A percentile compares a stretch with the other conserved stretches of the same genome.
phyloP scores from a whole-genome alignment of 2,797 vertebrate species.

The Carduelis carduelis region DNA sequence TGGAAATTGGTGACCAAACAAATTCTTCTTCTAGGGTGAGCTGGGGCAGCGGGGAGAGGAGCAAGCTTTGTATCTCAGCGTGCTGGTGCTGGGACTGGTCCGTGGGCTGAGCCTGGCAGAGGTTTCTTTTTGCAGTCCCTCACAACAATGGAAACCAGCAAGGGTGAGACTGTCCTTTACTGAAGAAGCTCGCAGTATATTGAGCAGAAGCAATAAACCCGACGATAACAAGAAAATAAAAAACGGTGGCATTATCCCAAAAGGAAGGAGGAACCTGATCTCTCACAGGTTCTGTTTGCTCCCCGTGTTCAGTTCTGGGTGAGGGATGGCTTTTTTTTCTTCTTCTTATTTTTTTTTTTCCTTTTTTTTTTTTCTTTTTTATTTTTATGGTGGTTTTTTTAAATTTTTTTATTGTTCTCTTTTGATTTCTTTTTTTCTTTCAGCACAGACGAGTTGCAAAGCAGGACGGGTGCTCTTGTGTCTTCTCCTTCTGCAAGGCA shows the following conservation, averaged over 20 bases:
- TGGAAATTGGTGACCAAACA: neutral
- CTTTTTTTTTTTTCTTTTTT: neutral
- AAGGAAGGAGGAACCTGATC: constrained; percentile 62
- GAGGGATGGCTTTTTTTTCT: constrained; percentile 6
- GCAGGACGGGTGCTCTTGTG: constrained; percentile 66
- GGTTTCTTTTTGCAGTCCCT: constrained; percentile 58
- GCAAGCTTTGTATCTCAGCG: constrained; percentile 43
- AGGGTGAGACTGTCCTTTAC: constrained; percentile 62
- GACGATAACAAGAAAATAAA: constrained; percentile 57
- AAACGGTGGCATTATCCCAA: constrained; percentile 62
- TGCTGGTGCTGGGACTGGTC: neutral
- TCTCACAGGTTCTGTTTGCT: constrained; percentile 66
- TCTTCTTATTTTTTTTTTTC: neutral
- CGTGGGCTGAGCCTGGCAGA: neutral
- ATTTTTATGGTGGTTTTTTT: neutral
- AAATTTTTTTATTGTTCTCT: neutral
- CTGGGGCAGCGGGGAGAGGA: neutral
- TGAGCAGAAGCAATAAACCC: constrained; percentile 74
- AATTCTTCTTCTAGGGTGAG: constrained; percentile 8
- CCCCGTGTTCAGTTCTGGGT: constrained; percentile 64
- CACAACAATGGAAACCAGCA: constrained; percentile 47
- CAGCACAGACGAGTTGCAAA: constrained; percentile 65
- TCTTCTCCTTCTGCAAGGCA: constrained; percentile 58
- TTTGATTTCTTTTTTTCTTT: neutral
- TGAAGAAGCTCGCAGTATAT: constrained; percentile 70